Evolutionary conservation across 1,140 invertebrate species (phyloP), one percentile per base, ranked within the genome.

Genomic region (Drosophila kanapiae): DNA sequence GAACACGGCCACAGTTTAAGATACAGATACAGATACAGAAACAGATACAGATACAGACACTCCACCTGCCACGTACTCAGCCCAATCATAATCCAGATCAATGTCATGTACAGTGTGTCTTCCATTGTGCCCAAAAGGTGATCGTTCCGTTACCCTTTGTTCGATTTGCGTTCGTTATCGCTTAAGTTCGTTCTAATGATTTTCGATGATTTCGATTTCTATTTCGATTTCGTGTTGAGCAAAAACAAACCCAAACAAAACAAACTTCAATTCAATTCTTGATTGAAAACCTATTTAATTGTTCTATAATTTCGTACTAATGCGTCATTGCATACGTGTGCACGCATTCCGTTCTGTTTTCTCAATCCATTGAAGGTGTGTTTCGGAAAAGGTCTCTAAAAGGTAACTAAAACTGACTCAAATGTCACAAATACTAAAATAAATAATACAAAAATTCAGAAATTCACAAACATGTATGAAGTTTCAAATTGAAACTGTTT

Each of bases 301-400:
- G 80, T 91, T 90, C 85, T 90, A 90, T 91, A 90, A 91, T 93
- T 91, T 93, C 83, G 87, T 93, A 94, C 94, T 94, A 94, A 94
- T 94, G 93, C 94, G 93, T 93, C 85, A 90, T 82, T 94, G 93
- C 94, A 91, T 93, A 88, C 93, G 88, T 93, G 75, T 78, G 75
- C 92, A 92, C 92, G 91, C 91, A 93, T 93, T 84, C 81, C 90
- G 86, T 92, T 90, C 85, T 88, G 85, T 90, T 88, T 90, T 90
- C 85, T 90, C 85, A 90, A 90, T 85, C 85, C 91, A 92, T 91
- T 92, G 92, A 93, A 97, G 96, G 96, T 95, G 96, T 97, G 95
- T 97, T 97, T 97, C 96, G 96, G 96, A 97, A 97, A 97, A 96
- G 96, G 96, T 97, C 96, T 95, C 96, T 97, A 95, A 96, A 96